A percentile compares a stretch with the other conserved stretches of the same genome.
These are phyloP conservation scores for Hymenopus coronatus DNA, from an alignment of 2,888 invertebrate species.

Conservation along the genomic window DNA sequence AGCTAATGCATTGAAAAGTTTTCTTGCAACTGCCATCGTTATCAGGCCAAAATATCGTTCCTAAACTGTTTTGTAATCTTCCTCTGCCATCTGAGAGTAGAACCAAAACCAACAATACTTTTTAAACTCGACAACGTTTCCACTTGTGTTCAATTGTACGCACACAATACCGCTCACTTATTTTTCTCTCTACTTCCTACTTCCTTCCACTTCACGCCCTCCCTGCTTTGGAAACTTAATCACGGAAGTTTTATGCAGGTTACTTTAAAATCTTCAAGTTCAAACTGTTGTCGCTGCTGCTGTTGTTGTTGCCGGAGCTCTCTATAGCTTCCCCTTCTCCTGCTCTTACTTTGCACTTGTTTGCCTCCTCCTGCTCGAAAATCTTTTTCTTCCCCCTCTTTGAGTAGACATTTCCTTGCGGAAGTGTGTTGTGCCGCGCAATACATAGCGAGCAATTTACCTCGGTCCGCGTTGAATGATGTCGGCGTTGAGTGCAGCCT, in stretches of 20 bases:
- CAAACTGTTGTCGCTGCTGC: not conserved
- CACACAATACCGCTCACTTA: not conserved
- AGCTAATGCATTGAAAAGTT: no score
- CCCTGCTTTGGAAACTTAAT: not conserved
- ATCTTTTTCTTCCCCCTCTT: not conserved
- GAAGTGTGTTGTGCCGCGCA: not conserved
- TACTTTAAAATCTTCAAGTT: conserved; percentile 15
- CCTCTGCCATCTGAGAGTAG: not conserved
- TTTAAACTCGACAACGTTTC: not conserved
- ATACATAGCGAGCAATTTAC: not conserved
- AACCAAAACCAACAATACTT: not conserved
- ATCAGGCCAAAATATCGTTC: no score
- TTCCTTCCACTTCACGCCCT: not conserved
- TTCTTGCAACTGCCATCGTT: no score
- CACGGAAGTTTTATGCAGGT: conserved; percentile 8
- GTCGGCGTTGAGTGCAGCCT: not conserved
- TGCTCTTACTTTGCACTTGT: not conserved
- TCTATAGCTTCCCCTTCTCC: not conserved
- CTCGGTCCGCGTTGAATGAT: not conserved
- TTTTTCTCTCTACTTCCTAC: not conserved
- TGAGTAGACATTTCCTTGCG: not conserved
- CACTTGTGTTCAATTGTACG: not conserved
- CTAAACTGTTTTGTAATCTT: not conserved
- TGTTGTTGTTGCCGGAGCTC: not conserved
- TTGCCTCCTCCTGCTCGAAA: not conserved